These are phyloP conservation scores for Schizothorax lantsangensis DNA, from an alignment of 2,797 vertebrate genomes.

Conservation along the genomic window DNA sequence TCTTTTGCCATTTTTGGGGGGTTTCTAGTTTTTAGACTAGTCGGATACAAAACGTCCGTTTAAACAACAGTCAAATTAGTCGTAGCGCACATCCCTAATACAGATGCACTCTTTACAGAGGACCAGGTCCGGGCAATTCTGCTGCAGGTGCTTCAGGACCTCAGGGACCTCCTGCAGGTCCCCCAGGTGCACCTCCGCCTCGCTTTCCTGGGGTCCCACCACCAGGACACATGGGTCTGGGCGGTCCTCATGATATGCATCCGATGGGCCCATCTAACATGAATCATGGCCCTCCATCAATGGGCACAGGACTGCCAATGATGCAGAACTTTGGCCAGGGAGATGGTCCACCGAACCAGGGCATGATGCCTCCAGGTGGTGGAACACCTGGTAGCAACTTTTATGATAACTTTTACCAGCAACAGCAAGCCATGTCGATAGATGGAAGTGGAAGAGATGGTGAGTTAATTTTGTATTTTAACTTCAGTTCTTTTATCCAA, in stretches of 20 bases:
- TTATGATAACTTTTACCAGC: conserved; percentile 89
- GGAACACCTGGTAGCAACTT: conserved; percentile 81
- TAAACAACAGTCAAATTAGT: no score
- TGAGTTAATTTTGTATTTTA: conserved; percentile 59
- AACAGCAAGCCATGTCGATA: conserved; percentile 84
- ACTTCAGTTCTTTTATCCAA: background rate
- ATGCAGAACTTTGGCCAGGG: conserved; percentile 83
- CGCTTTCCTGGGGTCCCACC: conserved; percentile 82
- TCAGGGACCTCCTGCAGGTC: conserved; percentile 66
- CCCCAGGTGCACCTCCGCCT: conserved; percentile 67
- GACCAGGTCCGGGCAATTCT: conserved; percentile 71
- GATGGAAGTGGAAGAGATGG: conserved; percentile 83
- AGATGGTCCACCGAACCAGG: conserved; percentile 80
- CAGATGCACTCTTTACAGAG: conserved; percentile 64
- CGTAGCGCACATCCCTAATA: background rate
- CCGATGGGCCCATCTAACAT: conserved; percentile 84
- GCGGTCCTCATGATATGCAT: conserved; percentile 77
- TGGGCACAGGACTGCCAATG: conserved; percentile 82
- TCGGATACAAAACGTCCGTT: no score
- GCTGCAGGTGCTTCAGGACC: conserved; percentile 66
- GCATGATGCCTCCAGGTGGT: conserved; percentile 81
- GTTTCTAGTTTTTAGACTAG: no score
- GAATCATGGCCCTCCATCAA: conserved; percentile 82
- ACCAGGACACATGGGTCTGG: conserved; percentile 76
- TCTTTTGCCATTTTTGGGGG: no score